phyloP scores from a whole-genome alignment of 2,113 vertebrate genomes.

The Cettia cetti region DNA sequence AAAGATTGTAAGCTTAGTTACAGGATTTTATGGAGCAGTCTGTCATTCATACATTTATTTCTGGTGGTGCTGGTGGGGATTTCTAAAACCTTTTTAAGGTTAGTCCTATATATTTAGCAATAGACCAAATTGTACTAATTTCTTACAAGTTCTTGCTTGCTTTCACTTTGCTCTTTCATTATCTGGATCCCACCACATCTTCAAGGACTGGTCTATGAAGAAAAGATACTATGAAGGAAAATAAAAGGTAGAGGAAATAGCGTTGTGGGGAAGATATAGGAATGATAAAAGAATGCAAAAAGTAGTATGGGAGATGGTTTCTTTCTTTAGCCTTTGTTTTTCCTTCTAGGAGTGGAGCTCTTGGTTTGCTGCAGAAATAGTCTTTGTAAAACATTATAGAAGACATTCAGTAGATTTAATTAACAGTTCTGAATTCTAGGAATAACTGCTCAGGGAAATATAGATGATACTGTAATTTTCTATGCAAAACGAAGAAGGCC shows the following conservation, averaged over 20 bases:
- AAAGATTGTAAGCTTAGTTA: background rate
- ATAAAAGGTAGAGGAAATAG: background rate
- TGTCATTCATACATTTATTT: conserved; percentile 36
- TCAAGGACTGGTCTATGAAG: background rate
- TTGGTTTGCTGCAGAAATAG: background rate
- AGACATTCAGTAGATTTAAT: background rate
- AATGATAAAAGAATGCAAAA: background rate
- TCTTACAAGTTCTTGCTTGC: background rate
- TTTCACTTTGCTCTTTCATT: background rate
- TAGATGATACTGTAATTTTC: background rate
- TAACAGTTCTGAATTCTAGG: background rate
- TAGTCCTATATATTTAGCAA: background rate
- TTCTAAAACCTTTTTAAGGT: background rate
- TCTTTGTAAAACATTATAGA: background rate
- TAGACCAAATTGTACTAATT: background rate
- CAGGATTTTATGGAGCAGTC: conserved; percentile 2
- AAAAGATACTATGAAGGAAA: background rate
- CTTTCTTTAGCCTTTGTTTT: background rate
- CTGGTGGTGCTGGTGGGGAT: background rate
- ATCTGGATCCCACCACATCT: background rate
- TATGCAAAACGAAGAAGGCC: fast-evolving
- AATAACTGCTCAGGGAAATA: background rate
- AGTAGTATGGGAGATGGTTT: background rate
- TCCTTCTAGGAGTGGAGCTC: background rate
- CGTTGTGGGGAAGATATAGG: background rate